Evolutionary conservation across 2,113 vertebrate genomes (phyloP).

Genomic region (Hyla sarda): DNA sequence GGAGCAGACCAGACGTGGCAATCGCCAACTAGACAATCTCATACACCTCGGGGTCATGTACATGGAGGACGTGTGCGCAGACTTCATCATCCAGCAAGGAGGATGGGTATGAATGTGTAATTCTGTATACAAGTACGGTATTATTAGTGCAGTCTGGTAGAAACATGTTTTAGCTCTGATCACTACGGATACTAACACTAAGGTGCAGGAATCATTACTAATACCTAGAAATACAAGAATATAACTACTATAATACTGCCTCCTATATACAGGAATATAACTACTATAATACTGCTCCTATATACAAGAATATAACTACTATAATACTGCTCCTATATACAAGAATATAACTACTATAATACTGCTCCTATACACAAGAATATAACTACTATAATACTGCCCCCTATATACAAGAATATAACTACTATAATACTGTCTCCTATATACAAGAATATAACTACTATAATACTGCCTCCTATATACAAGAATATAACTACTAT

Average conservation of each 20-base stretch:
- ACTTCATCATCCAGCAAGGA: conserved; percentile 88
- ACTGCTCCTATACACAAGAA: not conserved
- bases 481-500: not conserved
- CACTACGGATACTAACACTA: no score
- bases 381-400: conserved; percentile 2
- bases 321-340: not conserved
- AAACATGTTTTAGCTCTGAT: no score
- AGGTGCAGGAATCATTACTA: not conserved
- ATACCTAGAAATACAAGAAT: not conserved
- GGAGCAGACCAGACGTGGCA: conserved; percentile 74
- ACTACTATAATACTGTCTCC: not conserved
- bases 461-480: not conserved
- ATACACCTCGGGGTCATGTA: conserved; percentile 82
- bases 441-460: not conserved
- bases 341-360: not conserved
- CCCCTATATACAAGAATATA: not conserved
- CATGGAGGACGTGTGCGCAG: conserved; percentile 82
- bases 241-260: not conserved
- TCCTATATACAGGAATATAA: not conserved
- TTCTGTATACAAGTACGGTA: not conserved
- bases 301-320: not conserved
- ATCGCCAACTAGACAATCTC: conserved; percentile 75
- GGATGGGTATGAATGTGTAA: conserved; percentile 87
- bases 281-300: not conserved
- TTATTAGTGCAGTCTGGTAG: no score